Base-by-base conservation (phyloP, 2,797 vertebrate species). In the Columba guinea region DNA sequence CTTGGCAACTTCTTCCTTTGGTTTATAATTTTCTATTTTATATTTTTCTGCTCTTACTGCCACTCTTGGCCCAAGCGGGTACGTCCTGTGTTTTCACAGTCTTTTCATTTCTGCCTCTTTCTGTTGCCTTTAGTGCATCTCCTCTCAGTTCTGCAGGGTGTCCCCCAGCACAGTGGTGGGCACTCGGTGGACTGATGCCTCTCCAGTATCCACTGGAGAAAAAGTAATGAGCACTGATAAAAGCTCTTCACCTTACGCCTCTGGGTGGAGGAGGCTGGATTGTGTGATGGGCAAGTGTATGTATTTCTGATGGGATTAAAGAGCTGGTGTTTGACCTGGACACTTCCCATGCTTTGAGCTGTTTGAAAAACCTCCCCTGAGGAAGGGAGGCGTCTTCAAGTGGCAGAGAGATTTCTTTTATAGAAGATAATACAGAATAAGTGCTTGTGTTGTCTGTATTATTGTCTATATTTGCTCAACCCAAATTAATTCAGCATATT, bases 401-500 rank as follows among this genome's bases (percentile, higher is more conserved):
- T 37, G 64, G 37, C 68, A 75, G 37, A 59, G 63, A 77, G 32
- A 89, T 94, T 93, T 89, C 74, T 91, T 83, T 93, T 82, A 39
- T 73, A 52, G 69, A 53, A 91, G 94, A 87, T 91, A 89, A 95
- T 73, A 69, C 70, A 76, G 78, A 91, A 87, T 82, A 90, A 95
- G 71, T 58, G 89, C 78, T 94, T 53, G 23, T 84, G 23, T 93
- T 95, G 19, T 73, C 65, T 75, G 48, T 22, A 92, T 94, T 91
- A 52, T 84, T 86, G 91, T 84, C 75, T 91, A 2, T 94, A 67
- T 93, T 96, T 96, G 87, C 58, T 84, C 48, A 65, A 49, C 69
- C 60, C 60, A 86, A 89, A 95, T 93, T 92, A 96, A 93, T 97
- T 92, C 87, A 80, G 49, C 2, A 1, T 93, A 87, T 86, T 95